These are phyloP conservation scores for Argynnis bischoffii DNA, from an alignment of 2,888 invertebrate genomes.

Conservation along the genomic window DNA sequence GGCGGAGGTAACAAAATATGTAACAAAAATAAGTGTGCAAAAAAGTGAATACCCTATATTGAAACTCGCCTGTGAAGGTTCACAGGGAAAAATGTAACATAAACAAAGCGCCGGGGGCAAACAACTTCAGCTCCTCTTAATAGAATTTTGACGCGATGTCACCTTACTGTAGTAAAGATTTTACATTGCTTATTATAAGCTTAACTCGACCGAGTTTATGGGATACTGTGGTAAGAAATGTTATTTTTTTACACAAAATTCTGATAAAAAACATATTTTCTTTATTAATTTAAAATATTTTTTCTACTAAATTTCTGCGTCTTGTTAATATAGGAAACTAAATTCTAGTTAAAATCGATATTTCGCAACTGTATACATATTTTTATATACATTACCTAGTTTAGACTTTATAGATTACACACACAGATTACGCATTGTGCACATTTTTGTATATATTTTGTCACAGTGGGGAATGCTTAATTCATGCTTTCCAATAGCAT, in stretches of 20 bases:
- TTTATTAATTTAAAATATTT: conserved; percentile 9
- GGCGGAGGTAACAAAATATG: conserved; percentile 26
- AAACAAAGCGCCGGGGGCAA: conserved; percentile 62
- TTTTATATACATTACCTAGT: too few relatives aligned
- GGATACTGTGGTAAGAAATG: conserved; percentile 7
- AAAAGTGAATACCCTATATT: conserved; percentile 44
- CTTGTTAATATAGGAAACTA: too few relatives aligned
- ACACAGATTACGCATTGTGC: too few relatives aligned
- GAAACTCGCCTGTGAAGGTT: conserved; percentile 45
- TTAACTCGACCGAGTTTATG: conserved; percentile 29
- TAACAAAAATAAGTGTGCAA: conserved; percentile 47
- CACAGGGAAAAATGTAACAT: conserved; percentile 65
- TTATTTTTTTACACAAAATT: conserved; percentile 11
- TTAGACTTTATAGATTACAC: too few relatives aligned
- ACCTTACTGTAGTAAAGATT: conserved; percentile 62
- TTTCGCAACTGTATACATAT: too few relatives aligned
- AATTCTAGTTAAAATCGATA: too few relatives aligned
- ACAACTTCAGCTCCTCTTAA: conserved; percentile 69
- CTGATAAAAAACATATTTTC: conserved; percentile 6
- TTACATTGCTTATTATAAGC: conserved; percentile 47
- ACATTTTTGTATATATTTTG: too few relatives aligned
- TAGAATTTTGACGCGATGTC: conserved; percentile 65
- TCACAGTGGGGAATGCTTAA: too few relatives aligned
- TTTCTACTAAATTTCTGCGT: neutral
- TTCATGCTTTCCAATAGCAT: too few relatives aligned